Evolutionary conservation across 2,113 vertebrate genomes (phyloP).

Genomic region (Stegastes partitus): DNA sequence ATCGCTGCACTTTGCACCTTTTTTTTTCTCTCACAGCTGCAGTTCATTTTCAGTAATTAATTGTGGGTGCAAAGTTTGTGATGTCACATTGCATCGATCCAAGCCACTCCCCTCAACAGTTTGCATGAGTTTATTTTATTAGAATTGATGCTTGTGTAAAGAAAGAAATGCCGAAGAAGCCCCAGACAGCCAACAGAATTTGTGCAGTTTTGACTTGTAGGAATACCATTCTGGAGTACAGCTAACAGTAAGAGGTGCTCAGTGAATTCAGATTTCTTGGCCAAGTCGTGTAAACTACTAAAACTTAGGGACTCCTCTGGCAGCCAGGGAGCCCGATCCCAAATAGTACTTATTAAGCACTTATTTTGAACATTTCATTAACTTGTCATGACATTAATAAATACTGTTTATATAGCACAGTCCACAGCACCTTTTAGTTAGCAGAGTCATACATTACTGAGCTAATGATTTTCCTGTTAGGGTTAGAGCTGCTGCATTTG

Average conservation of each 20-base stretch:
- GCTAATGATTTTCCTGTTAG: slow-evolving; percentile 52
- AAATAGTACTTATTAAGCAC: slow-evolving; percentile 12
- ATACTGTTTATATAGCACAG: background rate
- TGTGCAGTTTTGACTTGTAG: slow-evolving; percentile 1
- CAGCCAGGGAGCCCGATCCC: background rate
- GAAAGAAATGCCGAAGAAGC: background rate
- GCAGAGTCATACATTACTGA: slow-evolving; percentile 45
- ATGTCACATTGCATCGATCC: background rate
- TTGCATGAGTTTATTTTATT: background rate
- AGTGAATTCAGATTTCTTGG: background rate
- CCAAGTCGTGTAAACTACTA: slow-evolving; percentile 4
- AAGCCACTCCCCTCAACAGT: background rate
- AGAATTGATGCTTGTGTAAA: background rate
- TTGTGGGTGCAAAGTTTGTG: slow-evolving; percentile 10
- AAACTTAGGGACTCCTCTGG: background rate
- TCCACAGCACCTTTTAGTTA: slow-evolving; percentile 10
- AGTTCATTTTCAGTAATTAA: slow-evolving; percentile 8
- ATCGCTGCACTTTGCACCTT: background rate
- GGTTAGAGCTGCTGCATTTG: slow-evolving; percentile 32
- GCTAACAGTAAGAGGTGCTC: slow-evolving; percentile 1
- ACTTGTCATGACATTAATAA: slow-evolving; percentile 21
- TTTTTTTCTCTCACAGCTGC: slow-evolving; percentile 13
- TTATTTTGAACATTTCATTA: slow-evolving; percentile 28
- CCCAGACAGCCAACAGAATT: background rate
- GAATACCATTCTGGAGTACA: background rate